Percentiles rank a stretch among this genome's conserved stretches.
Conservation (phyloP, 2,888 invertebrate genomes). For the Plagodis pulveraria region DNA sequence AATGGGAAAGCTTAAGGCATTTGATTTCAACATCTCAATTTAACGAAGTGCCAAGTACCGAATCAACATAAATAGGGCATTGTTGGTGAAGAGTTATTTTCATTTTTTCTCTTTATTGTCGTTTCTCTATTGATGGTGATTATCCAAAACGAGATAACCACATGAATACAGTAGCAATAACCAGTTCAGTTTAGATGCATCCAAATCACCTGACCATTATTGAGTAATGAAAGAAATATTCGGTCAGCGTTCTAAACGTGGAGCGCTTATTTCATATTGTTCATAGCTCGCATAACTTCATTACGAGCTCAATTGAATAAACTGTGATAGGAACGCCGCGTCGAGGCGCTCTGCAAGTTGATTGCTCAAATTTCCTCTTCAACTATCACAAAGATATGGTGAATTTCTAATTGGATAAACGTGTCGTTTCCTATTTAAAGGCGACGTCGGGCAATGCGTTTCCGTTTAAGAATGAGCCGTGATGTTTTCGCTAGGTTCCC, state of each 20-base stretch:
- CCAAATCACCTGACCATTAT: conserved; percentile 24
- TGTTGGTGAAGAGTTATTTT: too few relatives aligned
- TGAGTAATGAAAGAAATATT: conserved; percentile 46
- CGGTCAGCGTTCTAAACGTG: conserved; percentile 50
- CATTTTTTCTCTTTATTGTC: too few relatives aligned
- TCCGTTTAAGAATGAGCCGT: conserved; percentile 69
- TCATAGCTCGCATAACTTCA: conserved; percentile 81
- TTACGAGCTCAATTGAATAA: conserved; percentile 84
- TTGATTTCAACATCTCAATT: too few relatives aligned
- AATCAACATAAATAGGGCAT: too few relatives aligned
- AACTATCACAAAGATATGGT: conserved; percentile 85
- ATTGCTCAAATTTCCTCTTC: conserved; percentile 85
- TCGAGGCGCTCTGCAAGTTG: conserved; percentile 81
- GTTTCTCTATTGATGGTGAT: background rate
- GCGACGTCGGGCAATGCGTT: conserved; percentile 75
- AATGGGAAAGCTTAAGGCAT: too few relatives aligned
- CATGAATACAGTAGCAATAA: conserved; percentile 1
- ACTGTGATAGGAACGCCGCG: conserved; percentile 81
- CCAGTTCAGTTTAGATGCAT: conserved; percentile 16
- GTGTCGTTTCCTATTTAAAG: conserved; percentile 85
- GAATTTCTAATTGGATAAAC: conserved; percentile 86
- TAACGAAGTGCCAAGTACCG: too few relatives aligned
- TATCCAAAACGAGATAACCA: conserved; percentile 1
- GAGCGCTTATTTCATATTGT: conserved; percentile 63
- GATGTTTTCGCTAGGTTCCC: conserved; percentile 49